Base-by-base conservation (phyloP, 2,888 invertebrate genomes). In the Caenorhabditis becei region DNA sequence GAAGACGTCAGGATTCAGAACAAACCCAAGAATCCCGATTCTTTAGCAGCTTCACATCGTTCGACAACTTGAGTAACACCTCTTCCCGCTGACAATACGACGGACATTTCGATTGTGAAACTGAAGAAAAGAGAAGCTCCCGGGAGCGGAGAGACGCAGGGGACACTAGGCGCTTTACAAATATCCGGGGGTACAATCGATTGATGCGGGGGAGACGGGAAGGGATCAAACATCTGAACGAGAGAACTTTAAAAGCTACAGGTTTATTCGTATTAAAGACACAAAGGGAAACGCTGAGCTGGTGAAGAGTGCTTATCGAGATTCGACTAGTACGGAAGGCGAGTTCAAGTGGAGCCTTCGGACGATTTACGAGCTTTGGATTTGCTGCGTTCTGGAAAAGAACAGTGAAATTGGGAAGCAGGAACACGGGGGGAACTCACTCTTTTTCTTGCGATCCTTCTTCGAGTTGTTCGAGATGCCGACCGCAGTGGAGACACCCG, bases 31-130 rank as follows among this genome's bases (percentile, higher is more conserved):
- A 81, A 89, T 18, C 88, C 88, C 23, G 83, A 80, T 14, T 83
- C 72, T 51, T 89, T 89, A 32, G 89, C 89, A 1, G 74, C 80
- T 66, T 89, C 89, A 63, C 89, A 89, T 56, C 89, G 72, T 53
- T 85, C 83, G 59, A 89, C 86, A 4, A 89, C 88, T 54, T 89
- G 89, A 2, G 88, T 89, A 16, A 89, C 89, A 14, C 89, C 89
- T 49, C 86, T 75, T 20, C 82, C 89, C 18, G 89, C 89, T 23
- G 88, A 54, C 53, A 79, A 41, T 4, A 62, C 62, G n/a, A 81
- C 41, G 8, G 81, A 77, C 81, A 81, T 81, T 47, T 35, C 20
- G 51, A 61, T n/a, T 18, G 41, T 32, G 32, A 32, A 32, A 32
- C 10, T 32, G n/a, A n/a, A n/a, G n/a, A n/a, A n/a, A n/a, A 35